Evolutionary conservation across 2,888 invertebrate species (phyloP).

Genomic region (Rhodophaea formosa): DNA sequence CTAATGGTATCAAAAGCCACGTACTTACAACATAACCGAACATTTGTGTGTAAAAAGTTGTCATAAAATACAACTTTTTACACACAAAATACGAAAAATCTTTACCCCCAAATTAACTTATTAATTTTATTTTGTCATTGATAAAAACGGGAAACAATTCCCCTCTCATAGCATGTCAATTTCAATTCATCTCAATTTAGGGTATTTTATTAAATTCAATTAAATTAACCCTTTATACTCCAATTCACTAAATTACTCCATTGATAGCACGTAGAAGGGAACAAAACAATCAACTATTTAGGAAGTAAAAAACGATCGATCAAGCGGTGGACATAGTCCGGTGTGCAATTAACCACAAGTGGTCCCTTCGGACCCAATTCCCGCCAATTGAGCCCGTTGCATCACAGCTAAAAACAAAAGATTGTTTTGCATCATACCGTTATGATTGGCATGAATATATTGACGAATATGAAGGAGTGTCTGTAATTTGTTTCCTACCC

Average conservation of each 20-base stretch:
- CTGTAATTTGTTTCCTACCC: background rate
- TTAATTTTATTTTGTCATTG: too few species aligned
- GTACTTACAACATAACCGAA: too few species aligned
- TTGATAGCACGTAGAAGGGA: conserved; percentile 7
- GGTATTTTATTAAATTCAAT: background rate
- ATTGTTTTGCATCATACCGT: background rate
- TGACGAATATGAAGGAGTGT: background rate
- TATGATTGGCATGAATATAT: background rate
- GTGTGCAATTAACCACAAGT: conserved; percentile 6
- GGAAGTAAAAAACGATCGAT: conserved; percentile 6
- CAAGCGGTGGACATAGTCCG: background rate
- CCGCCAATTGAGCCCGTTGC: conserved; percentile 12
- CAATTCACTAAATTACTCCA: background rate
- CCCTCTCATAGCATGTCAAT: background rate
- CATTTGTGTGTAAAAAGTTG: too few species aligned
- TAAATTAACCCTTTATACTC: conserved; percentile 2
- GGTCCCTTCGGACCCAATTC: conserved; percentile 7
- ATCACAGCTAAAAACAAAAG: background rate
- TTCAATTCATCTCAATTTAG: background rate
- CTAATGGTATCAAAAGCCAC: too few species aligned
- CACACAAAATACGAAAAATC: too few species aligned
- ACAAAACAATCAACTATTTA: conserved; percentile 1
- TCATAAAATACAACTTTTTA: too few species aligned
- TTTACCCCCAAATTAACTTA: too few species aligned
- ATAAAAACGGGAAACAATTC: too few species aligned